A percentile compares a stretch with the other conserved stretches of the same genome.
Evolutionary conservation across 37 sponge, comb jelly and placozoan genomes (phyloP).

Genomic region (Cladorhizidae sp.): DNA sequence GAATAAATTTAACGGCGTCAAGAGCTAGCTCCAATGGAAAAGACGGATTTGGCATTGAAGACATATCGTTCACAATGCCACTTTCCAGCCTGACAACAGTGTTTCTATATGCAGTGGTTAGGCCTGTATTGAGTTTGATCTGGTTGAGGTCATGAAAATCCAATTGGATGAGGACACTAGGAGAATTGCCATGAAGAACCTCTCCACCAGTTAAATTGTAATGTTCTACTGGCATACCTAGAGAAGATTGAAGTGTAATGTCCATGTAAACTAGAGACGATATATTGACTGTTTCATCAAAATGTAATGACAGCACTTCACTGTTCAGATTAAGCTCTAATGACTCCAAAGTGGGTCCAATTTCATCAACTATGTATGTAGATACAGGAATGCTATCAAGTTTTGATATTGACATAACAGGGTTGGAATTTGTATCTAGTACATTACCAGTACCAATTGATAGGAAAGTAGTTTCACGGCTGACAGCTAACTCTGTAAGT

Average conservation of each 20-base stretch:
- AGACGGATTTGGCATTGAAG: slow-evolving; percentile 46
- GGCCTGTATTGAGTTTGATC: slow-evolving; percentile 64
- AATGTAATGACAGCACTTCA: slow-evolving; percentile 69
- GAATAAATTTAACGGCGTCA: slow-evolving; percentile 8
- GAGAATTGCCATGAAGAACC: slow-evolving; percentile 40
- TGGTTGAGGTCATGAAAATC: slow-evolving; percentile 65
- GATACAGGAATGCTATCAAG: slow-evolving; percentile 50
- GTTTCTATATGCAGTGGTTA: slow-evolving; percentile 63
- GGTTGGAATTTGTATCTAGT: slow-evolving; percentile 70
- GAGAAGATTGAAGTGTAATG: slow-evolving; percentile 32
- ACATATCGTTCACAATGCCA: slow-evolving; percentile 62
- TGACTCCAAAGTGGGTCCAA: slow-evolving; percentile 53
- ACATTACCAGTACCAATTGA: slow-evolving; percentile 40
- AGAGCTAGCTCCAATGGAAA: slow-evolving; percentile 10
- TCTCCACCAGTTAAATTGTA: slow-evolving; percentile 46
- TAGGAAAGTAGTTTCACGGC: slow-evolving; percentile 49
- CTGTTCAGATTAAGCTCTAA: slow-evolving; percentile 73
- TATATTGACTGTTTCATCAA: slow-evolving; percentile 86
- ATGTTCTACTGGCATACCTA: neutral
- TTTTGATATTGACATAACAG: slow-evolving; percentile 33
- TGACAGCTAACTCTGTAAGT: slow-evolving; percentile 67
- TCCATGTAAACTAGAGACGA: slow-evolving; percentile 31
- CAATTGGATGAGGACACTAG: slow-evolving; percentile 44
- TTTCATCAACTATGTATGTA: slow-evolving; percentile 52
- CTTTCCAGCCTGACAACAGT: slow-evolving; percentile 46